These are phyloP conservation scores for Ploceus nigricollis DNA, from an alignment of 2,113 vertebrate genomes.

Conservation along the genomic window DNA sequence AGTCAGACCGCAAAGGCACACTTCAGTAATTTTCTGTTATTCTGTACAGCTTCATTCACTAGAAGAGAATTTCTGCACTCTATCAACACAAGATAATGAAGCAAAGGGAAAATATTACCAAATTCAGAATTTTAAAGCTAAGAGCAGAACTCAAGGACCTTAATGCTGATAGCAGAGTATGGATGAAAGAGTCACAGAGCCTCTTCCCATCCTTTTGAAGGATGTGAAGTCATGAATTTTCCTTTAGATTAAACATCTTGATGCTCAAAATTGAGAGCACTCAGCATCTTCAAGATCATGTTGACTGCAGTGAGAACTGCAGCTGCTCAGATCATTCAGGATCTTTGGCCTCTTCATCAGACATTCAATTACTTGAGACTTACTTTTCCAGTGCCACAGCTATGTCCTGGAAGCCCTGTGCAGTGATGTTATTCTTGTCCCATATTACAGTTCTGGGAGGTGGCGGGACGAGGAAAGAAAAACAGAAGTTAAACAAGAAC, in stretches of 20 bases:
- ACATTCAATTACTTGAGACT: slow-evolving; percentile 44
- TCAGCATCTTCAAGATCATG: slow-evolving; percentile 5
- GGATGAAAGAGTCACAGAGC: not conserved
- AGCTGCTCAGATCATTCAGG: not conserved
- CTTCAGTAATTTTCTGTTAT: slow-evolving; percentile 30
- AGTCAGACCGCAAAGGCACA: not conserved
- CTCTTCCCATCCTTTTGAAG: not conserved
- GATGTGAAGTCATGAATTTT: not conserved
- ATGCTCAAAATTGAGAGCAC: not conserved
- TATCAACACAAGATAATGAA: not conserved
- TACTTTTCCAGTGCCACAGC: slow-evolving; percentile 96
- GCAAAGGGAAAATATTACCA: not conserved
- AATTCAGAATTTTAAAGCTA: not conserved
- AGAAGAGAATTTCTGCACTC: not conserved
- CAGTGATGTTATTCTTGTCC: slow-evolving; percentile 95
- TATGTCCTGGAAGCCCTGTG: slow-evolving; percentile 96
- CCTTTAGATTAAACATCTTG: not conserved
- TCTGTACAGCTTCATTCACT: not conserved
- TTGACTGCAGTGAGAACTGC: not conserved
- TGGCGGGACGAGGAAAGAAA: not conserved
- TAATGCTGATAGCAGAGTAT: not conserved
- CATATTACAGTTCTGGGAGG: slow-evolving; percentile 91
- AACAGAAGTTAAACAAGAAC: not conserved
- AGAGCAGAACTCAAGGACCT: not conserved
- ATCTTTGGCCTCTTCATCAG: not conserved